Evolutionary conservation across 2,113 vertebrate genomes (phyloP).

Genomic region (Anthoscopus minutus): DNA sequence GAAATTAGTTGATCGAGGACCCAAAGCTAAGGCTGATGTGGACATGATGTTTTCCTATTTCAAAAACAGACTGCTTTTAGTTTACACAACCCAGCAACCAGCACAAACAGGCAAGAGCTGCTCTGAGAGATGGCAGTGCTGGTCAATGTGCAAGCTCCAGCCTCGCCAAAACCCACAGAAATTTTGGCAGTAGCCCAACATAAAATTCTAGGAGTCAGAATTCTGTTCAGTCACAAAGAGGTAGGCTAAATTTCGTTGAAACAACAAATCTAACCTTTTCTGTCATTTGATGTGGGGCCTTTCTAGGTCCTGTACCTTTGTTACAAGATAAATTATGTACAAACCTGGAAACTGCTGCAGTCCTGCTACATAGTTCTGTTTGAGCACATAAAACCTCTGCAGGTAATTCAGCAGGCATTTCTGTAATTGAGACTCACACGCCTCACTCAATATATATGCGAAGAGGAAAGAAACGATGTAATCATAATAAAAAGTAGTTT

Average conservation of each 20-base stretch:
- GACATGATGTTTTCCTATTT: neutral
- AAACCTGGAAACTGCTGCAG: neutral
- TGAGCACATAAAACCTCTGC: neutral
- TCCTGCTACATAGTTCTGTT: fast-evolving
- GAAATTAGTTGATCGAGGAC: neutral
- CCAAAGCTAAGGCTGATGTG: neutral
- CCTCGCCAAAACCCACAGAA: neutral
- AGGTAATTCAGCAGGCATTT: neutral
- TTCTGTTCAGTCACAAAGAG: neutral
- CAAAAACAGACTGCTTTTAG: neutral
- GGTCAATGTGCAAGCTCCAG: neutral
- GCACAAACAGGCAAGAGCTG: neutral
- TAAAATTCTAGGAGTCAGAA: neutral
- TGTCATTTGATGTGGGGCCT: neutral
- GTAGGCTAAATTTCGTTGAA: neutral
- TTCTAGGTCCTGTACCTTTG: neutral
- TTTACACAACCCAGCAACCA: neutral
- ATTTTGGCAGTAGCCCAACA: neutral
- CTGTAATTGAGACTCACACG: neutral
- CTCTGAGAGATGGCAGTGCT: neutral
- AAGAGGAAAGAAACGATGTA: neutral
- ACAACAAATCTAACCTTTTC: neutral
- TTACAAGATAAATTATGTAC: neutral
- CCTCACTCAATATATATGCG: neutral
- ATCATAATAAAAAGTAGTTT: neutral